These are phyloP conservation scores for Megalurothrips usitatus DNA, from an alignment of 2,888 invertebrate species.

Conservation along the genomic window DNA sequence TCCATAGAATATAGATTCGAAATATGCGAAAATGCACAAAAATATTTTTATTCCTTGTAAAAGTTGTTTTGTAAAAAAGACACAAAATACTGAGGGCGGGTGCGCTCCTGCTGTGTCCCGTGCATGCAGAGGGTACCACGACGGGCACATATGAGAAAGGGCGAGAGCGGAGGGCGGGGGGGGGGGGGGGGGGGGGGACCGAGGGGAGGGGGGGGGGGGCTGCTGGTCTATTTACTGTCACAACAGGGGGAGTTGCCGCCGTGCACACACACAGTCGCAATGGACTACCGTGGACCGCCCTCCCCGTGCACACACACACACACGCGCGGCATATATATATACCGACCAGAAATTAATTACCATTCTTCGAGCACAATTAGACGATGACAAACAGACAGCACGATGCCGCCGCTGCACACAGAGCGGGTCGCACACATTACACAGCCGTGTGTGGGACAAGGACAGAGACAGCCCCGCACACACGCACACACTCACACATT, in stretches of 20 bases:
- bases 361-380: conserved; percentile 26
- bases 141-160: not conserved
- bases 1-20: no score
- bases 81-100: no score
- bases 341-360: conserved; percentile 25
- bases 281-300: not conserved
- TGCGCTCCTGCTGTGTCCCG: no score
- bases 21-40: no score
- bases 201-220: not conserved
- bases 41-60: no score
- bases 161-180: not conserved
- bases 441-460: not conserved
- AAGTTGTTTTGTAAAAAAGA: no score
- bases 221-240: conserved; percentile 22
- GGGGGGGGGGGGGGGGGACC: not conserved
- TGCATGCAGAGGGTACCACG: no score
- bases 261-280: not conserved
- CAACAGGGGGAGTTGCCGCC: not conserved
- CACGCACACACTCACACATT: not conserved
- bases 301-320: not conserved
- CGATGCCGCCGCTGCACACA: not conserved
- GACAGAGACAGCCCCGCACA: not conserved
- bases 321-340: conserved; percentile 9
- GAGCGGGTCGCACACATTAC: not conserved
- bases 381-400: conserved; percentile 21